Conservation (phyloP, 2,888 invertebrate genomes). For the Drosophila prostipennis region DNA sequence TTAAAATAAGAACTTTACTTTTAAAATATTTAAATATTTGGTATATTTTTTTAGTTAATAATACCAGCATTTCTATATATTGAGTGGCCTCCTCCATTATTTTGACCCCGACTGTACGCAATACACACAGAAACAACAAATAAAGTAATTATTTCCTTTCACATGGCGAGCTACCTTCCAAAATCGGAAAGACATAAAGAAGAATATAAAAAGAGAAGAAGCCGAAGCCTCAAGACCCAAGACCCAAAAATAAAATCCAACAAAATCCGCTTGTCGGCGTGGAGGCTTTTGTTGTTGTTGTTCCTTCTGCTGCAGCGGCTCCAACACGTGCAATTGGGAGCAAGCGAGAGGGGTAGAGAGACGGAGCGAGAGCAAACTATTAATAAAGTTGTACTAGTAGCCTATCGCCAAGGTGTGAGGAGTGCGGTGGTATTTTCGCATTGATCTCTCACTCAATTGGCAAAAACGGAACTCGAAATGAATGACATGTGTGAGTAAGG, state of each 20-base stretch:
- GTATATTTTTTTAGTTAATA: not conserved
- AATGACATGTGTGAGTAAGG: constrained; percentile 36
- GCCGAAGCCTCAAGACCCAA: constrained; percentile 12
- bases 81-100: constrained; percentile 1
- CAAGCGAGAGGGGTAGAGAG: constrained; percentile 3
- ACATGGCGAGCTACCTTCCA: constrained; percentile 53
- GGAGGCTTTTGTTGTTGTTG: constrained; percentile 18
- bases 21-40: too few species aligned
- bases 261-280: constrained; percentile 33
- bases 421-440: constrained; percentile 13
- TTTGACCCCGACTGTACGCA: constrained; percentile 13
- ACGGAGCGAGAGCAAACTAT: constrained; percentile 18
- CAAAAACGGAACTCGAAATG: constrained; percentile 41
- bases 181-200: constrained; percentile 52
- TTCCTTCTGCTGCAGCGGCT: constrained; percentile 21
- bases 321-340: constrained; percentile 46
- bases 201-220: constrained; percentile 46
- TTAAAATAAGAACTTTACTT: too few species aligned
- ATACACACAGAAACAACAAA: constrained; percentile 49
- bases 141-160: constrained; percentile 75
- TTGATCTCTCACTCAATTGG: constrained; percentile 15
- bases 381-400: constrained; percentile 6
- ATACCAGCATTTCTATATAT: not conserved
- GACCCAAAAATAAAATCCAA: constrained; percentile 63
- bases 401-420: constrained; percentile 2